Evolutionary conservation across 2,797 vertebrate species (phyloP).

Genomic region (Microcaecilia unicolor): DNA sequence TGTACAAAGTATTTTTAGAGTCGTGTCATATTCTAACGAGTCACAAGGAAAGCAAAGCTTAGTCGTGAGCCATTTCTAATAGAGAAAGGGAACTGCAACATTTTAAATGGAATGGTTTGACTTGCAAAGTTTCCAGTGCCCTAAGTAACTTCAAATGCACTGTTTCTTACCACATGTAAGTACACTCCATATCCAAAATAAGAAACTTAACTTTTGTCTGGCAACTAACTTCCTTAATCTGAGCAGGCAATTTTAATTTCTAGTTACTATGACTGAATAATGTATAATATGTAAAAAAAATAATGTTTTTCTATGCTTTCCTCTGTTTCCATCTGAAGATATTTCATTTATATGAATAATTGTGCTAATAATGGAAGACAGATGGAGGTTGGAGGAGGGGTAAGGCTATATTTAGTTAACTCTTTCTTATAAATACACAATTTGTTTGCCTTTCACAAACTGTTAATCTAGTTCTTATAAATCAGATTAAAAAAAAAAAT

Average conservation of each 20-base stretch:
- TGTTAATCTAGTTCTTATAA: no score
- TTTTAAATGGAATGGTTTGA: no score
- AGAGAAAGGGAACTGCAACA: no score
- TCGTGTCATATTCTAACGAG: background rate
- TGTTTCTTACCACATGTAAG: no score
- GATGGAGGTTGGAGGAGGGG: background rate
- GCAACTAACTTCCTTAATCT: background rate
- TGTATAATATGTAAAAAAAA: background rate
- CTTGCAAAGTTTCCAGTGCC: no score
- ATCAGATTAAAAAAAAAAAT: no score
- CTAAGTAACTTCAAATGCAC: no score
- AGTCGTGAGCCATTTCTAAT: no score
- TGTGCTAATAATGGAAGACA: constrained; percentile 1
- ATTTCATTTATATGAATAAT: no score
- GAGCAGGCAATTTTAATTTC: background rate
- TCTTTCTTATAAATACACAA: background rate
- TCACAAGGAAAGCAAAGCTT: background rate
- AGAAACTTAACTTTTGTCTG: no score
- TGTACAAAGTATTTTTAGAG: background rate
- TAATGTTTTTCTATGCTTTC: rapidly evolving
- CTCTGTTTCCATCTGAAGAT: no score
- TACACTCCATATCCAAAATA: no score
- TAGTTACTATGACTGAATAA: background rate
- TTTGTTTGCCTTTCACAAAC: background rate
- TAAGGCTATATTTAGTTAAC: background rate